Evolutionary conservation across 2,888 invertebrate species (phyloP).

Genomic region (Nomada flava): DNA sequence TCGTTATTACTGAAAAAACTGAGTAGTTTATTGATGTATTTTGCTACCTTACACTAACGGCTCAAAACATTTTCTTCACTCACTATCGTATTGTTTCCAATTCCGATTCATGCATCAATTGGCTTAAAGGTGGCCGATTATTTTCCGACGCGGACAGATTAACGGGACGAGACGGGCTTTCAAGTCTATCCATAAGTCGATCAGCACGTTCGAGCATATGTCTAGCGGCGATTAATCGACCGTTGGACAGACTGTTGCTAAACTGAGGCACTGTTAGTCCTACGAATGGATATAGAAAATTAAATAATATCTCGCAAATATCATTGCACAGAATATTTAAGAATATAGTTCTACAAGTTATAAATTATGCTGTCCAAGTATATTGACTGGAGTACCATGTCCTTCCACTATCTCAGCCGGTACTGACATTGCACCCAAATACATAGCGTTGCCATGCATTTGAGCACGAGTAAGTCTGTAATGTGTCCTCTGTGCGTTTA

Average conservation of each 20-base stretch:
- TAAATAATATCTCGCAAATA: neutral
- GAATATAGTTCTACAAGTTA: neutral
- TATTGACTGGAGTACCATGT: conserved; percentile 65
- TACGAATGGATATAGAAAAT: conserved; percentile 46
- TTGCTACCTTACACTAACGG: neutral
- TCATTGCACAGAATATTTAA: neutral
- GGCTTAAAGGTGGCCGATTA: conserved; percentile 79
- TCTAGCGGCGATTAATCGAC: conserved; percentile 85
- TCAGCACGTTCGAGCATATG: conserved; percentile 85
- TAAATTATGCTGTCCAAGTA: neutral
- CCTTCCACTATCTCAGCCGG: conserved; percentile 84
- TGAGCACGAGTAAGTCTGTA: conserved; percentile 77
- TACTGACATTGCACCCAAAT: conserved; percentile 86
- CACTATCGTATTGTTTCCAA: conserved; percentile 69
- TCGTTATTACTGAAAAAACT: conserved; percentile 59
- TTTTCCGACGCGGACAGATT: conserved; percentile 62
- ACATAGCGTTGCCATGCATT: conserved; percentile 85
- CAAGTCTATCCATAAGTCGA: conserved; percentile 84
- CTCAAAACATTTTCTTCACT: conserved; percentile 8
- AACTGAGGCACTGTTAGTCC: conserved; percentile 85
- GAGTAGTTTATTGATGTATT: conserved; percentile 19
- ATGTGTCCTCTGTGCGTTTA: conserved; percentile 74
- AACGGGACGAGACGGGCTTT: conserved; percentile 78
- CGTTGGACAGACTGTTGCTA: conserved; percentile 85
- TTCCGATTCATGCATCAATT: conserved; percentile 75